Evolutionary conservation across 2,888 invertebrate species (phyloP), one percentile per base, ranked within the genome.

Genomic region (Charanyca ferruginea): DNA sequence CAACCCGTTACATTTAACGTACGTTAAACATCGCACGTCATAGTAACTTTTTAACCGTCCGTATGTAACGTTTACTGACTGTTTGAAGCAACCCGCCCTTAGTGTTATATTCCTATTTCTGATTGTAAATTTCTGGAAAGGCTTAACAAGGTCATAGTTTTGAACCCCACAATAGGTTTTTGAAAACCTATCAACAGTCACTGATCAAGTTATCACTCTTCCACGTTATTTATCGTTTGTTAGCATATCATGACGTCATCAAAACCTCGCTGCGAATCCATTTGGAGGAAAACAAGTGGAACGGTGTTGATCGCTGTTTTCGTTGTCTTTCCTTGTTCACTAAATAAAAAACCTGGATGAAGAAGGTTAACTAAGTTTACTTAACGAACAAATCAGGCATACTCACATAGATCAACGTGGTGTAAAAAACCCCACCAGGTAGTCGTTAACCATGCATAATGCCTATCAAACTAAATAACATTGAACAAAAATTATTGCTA

Each of bases 231-330:
- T 63, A 49, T 54, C n/a, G 11, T 64, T 18, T 13, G 20, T 28
- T 32, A 58, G 35, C 61, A 45, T 59, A 77, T 75, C 49, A 64
- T 57, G 66, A 73, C 57, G 44, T 60, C 55, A 77, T 77, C 66
- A 74, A 58, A 65, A 67, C 66, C 59, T 65, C 45, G 18, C 54
- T 44, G 67, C 9, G 44, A 55, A 71, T 75, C 57, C 68, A 79
- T 79, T 81, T 69, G 53, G 41, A 41, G 32, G 66, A 72, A 66
- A 79, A 79, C 76, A 80, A 79, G 60, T 62, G 48, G 18, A 66
- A 55, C 49, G 25, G 48, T 52, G 73, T 62, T 80, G 69, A 70
- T 78, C 63, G 64, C 47, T 28, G 53, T 78, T 62, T 59, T 66
- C 44, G 53, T 38, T 68, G 58, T 22, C 35, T 71, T 61, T 22